Conservation (phyloP, 1,140 invertebrate species). For the Plectrocnemia conspersa region DNA sequence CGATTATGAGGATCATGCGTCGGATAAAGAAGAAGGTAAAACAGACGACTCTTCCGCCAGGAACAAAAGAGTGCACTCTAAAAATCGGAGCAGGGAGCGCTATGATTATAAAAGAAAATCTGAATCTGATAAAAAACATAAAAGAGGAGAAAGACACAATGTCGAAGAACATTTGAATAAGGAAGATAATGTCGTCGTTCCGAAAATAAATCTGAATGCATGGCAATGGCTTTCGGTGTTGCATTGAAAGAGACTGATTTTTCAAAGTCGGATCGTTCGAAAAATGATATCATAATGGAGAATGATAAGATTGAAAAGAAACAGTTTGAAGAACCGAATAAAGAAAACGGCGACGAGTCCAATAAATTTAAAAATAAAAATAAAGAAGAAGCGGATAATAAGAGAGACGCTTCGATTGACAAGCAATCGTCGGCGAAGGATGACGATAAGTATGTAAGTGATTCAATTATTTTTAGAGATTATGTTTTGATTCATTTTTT, state of each 20-base stretch:
- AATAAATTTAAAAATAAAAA: background rate
- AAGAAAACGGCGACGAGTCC: background rate
- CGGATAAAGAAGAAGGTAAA: conserved; percentile 31
- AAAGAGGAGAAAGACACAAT: conserved; percentile 5
- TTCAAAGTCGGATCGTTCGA: conserved; percentile 13
- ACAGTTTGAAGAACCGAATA: background rate
- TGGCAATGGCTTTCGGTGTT: conserved; percentile 48
- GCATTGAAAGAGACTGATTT: conserved; percentile 39
- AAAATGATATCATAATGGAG: too few relatives aligned
- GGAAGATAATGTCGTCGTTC: conserved; percentile 5
- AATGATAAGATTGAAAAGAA: too few relatives aligned
- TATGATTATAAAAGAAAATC: conserved; percentile 5
- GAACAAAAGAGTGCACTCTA: conserved; percentile 1
- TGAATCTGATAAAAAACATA: conserved; percentile 3
- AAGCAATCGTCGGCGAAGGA: background rate
- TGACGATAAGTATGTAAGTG: background rate
- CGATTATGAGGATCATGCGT: conserved; percentile 44
- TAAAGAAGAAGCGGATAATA: background rate
- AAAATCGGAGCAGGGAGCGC: conserved; percentile 1
- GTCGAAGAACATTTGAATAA: background rate
- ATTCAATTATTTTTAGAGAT: background rate
- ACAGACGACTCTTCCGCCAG: conserved; percentile 1
- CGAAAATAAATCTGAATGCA: conserved; percentile 38
- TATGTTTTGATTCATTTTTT: background rate
- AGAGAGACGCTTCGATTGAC: background rate